Evolutionary conservation across 92 coral and sea anemone genomes (phyloP), one percentile per base, ranked within the genome.

Genomic region (Parazoanthus atlanticus): DNA sequence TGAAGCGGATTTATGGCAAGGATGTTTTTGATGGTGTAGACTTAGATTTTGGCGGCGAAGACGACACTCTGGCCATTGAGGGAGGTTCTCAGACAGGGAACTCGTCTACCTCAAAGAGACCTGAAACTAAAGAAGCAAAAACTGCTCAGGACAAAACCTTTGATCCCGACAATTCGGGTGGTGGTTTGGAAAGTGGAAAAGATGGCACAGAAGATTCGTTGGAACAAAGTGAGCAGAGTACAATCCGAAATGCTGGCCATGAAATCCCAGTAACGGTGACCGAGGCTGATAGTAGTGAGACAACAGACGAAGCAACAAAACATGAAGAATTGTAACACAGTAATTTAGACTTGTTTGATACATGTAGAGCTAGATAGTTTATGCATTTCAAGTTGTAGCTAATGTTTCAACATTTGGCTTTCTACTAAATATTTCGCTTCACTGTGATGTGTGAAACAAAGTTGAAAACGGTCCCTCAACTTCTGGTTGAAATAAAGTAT

Each of bases 1-100:
- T 95, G 69, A 81, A 88, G 74, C 91, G 92, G 78, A 91, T 93
- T 26, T 97, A 95, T 85, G 99, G 99, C 11, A 85, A 86, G 52
- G 93, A 92, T 31, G 97, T 97, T 23, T 86, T 97, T 78, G 90
- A 95, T 40, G 99, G 99, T 49, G 78, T 97, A 11, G 94, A 93
- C 26, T 84, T 97, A 81, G 95, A 93, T 8, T 82, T 91, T 29
- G 98, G 99, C 21, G 92, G 94, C 76, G 96, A 92, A 13, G 86
- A 92, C 33, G 97, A 91, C 26, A 91, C 96, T 32, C 94, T 91
- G 43, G 98, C 91, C 70, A 91, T 97, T 81, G 99, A 90, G 47
- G 93, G 90, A 34, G 71, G 23, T 29, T 38, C 84, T 33, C 58
- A 21, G 3, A 88, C 58, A 61, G 19, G 9, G 28, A 75, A 34